Percentiles rank a stretch among this genome's conserved stretches.
Conservation (phyloP, 1,140 invertebrate species). For the Phocides pigmalion region DNA sequence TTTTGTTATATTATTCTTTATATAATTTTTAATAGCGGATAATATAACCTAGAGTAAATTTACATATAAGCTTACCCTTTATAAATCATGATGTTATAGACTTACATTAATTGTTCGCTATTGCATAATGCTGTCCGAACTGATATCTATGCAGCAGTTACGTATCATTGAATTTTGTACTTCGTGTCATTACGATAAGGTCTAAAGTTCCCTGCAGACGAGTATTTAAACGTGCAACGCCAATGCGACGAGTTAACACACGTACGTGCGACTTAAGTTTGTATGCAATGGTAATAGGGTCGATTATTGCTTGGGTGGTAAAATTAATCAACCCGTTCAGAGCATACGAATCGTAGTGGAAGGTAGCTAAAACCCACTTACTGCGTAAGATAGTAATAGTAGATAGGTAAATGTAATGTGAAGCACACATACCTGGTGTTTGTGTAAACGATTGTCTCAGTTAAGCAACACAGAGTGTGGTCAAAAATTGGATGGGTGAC, state of each 20-base stretch:
- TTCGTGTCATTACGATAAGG: slow-evolving; percentile 1
- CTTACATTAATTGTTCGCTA: slow-evolving; percentile 19
- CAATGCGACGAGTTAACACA: slow-evolving; percentile 15
- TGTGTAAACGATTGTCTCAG: too few species aligned
- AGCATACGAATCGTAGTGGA: slow-evolving; percentile 2
- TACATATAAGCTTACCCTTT: neutral
- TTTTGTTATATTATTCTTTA: too few species aligned
- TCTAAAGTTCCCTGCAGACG: slow-evolving; percentile 1
- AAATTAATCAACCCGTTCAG: slow-evolving; percentile 16
- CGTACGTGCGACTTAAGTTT: neutral
- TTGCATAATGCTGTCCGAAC: slow-evolving; percentile 26
- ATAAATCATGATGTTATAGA: slow-evolving; percentile 5
- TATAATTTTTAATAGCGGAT: too few species aligned
- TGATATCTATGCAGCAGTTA: slow-evolving; percentile 21
- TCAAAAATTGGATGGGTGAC: too few species aligned
- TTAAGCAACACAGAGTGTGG: too few species aligned
- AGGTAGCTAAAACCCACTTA: slow-evolving; percentile 4
- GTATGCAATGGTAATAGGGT: slow-evolving; percentile 1
- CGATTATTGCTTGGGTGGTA: neutral
- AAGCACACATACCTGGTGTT: too few species aligned
- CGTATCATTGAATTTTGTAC: slow-evolving; percentile 2
- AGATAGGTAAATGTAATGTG: neutral
- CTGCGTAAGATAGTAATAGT: neutral
- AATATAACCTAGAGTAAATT: neutral
- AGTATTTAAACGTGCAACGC: slow-evolving; percentile 4